phyloP scores from a whole-genome alignment of 2,113 vertebrate genomes.

The Cnemophilus loriae region DNA sequence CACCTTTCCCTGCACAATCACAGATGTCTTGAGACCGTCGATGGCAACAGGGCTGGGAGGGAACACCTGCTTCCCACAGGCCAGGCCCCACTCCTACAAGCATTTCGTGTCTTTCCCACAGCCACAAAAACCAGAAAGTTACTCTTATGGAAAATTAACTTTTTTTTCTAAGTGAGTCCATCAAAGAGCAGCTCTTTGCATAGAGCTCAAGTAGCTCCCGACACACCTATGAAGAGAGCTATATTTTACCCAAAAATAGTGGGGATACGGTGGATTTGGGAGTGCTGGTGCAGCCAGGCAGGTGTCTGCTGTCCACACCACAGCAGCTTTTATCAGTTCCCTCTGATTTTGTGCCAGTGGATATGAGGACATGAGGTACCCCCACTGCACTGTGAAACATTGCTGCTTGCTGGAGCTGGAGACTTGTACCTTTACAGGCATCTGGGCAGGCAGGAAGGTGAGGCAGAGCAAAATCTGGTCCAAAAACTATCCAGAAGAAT shows the following conservation, averaged over 20 bases:
- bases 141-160: background rate
- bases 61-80: constrained; percentile 28
- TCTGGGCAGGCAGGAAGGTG: background rate
- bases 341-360: background rate
- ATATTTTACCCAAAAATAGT: background rate
- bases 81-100: background rate
- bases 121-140: background rate
- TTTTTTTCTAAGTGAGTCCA: background rate
- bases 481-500: background rate
- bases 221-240: fast-evolving
- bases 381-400: background rate
- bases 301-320: background rate
- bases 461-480: background rate
- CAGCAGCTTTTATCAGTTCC: background rate
- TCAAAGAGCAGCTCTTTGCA: background rate
- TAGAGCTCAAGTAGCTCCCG: background rate
- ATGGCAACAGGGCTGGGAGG: background rate
- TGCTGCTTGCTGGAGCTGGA: background rate
- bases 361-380: background rate
- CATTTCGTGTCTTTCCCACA: background rate
- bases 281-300: background rate
- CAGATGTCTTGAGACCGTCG: constrained; percentile 1
- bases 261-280: background rate
- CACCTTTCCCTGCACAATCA: background rate
- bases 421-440: background rate